Conservation (phyloP, 1,140 invertebrate genomes). For the Drosophila parabipectinata region DNA sequence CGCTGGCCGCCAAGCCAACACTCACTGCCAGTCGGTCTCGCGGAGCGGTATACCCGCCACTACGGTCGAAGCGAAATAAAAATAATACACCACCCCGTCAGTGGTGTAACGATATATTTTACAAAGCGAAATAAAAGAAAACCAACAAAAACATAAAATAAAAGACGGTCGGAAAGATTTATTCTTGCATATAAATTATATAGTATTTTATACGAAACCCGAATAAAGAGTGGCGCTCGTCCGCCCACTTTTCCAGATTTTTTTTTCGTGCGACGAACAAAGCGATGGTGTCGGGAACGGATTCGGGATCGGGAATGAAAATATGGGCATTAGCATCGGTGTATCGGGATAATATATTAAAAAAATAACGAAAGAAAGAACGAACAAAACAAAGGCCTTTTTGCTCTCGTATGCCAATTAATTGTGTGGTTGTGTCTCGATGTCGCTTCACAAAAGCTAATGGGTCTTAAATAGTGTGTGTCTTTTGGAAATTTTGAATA, state of each 20-base stretch:
- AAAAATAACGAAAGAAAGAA: conserved; percentile 7
- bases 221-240: conserved; percentile 40
- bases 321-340: conserved; percentile 5
- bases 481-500: conserved; percentile 56
- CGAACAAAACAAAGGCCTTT: conserved; percentile 34
- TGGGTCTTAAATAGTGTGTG: conserved; percentile 63
- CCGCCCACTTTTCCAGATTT: conserved; percentile 41
- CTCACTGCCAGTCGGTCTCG: conserved; percentile 14
- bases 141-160: conserved; percentile 15
- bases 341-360: conserved; percentile 30
- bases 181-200: conserved; percentile 13
- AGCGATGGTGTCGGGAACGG: conserved; percentile 28
- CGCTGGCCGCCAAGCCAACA: conserved; percentile 14
- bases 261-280: conserved; percentile 52
- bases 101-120: conserved; percentile 19
- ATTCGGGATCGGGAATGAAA: conserved; percentile 12
- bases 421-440: conserved; percentile 24
- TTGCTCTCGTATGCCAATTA: conserved; percentile 44
- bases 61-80: too few relatives aligned
- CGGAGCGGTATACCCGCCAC: conserved; percentile 19
- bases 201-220: conserved; percentile 8
- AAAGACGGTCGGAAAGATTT: conserved; percentile 24
- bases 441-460: conserved; percentile 38
- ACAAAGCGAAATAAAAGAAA: conserved; percentile 14
- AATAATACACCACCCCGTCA: neutral